A percentile compares a stretch with the other conserved stretches of the same genome.
Conservation (phyloP, 2,888 invertebrate species). For the Pristionchus fissidentatus region DNA sequence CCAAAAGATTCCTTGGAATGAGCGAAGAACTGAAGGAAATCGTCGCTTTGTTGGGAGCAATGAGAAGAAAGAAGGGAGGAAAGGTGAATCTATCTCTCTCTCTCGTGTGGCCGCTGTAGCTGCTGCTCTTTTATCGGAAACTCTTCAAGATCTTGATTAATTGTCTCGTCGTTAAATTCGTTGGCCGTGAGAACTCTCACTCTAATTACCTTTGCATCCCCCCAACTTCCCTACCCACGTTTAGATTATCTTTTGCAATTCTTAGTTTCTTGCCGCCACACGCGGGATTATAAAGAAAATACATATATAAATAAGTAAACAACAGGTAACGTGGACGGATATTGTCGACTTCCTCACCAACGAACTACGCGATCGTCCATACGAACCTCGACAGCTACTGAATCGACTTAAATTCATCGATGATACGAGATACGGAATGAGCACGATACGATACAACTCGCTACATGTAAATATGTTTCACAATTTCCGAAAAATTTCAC, state of each 20-base stretch:
- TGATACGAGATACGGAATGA: slow-evolving; percentile 27
- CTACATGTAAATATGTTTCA: slow-evolving; percentile 28
- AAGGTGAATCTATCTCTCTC: slow-evolving; percentile 69
- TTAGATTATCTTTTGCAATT: slow-evolving; percentile 9
- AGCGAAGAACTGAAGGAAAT: slow-evolving; percentile 75
- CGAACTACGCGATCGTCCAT: slow-evolving; percentile 43
- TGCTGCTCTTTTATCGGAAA: background rate
- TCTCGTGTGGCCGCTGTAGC: background rate
- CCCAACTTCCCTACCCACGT: background rate
- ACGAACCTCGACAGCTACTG: slow-evolving; percentile 27
- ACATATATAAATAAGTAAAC: background rate
- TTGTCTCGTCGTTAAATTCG: slow-evolving; percentile 1
- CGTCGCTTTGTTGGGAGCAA: slow-evolving; percentile 74
- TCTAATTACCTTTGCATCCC: background rate
- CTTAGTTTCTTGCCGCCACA: background rate
- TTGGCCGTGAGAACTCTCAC: slow-evolving; percentile 13
- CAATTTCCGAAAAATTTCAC: no score
- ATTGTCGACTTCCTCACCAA: slow-evolving; percentile 37
- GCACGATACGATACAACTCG: slow-evolving; percentile 30
- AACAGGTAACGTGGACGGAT: slow-evolving; percentile 43
- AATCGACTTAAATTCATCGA: slow-evolving; percentile 46
- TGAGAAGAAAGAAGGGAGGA: slow-evolving; percentile 75
- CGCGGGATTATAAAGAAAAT: background rate
- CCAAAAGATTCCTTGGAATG: slow-evolving; percentile 75
- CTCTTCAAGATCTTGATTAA: slow-evolving; percentile 13